A percentile compares a stretch with the other conserved stretches of the same genome.
phyloP scores from a whole-genome alignment of 2,113 vertebrate genomes.

The Melospiza melodia region DNA sequence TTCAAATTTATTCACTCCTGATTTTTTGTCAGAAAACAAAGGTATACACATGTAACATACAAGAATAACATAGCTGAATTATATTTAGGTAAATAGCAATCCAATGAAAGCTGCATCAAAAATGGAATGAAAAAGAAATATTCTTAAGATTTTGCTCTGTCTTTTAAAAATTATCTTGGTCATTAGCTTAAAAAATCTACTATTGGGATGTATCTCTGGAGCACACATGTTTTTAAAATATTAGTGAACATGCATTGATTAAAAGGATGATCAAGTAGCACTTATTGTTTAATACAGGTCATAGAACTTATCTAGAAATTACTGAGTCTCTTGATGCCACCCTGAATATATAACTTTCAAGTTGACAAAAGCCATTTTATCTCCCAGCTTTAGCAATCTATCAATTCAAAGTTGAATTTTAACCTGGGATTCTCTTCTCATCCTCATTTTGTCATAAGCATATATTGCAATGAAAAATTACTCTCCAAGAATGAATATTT shows the following conservation, averaged over 20 bases:
- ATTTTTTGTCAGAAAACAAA: neutral
- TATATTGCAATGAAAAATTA: neutral
- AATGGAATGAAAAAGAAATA: neutral
- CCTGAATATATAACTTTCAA: neutral
- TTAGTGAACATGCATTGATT: neutral
- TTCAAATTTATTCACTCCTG: neutral
- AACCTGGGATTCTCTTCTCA: neutral
- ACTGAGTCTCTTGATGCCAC: neutral
- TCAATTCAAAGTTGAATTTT: neutral
- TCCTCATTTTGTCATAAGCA: neutral
- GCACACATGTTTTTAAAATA: neutral
- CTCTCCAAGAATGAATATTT: neutral
- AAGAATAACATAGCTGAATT: neutral
- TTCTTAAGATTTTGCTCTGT: neutral
- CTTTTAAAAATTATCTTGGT: neutral
- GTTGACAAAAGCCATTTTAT: neutral
- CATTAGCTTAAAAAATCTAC: neutral
- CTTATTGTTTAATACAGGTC: neutral
- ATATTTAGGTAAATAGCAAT: neutral
- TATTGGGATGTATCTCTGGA: neutral
- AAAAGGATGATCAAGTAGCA: neutral
- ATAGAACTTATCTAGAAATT: neutral
- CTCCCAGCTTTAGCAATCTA: neutral
- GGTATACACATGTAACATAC: neutral
- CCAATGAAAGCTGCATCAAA: neutral